Base-by-base conservation (phyloP, 2,888 invertebrate genomes). In the Sesamia inferens region DNA sequence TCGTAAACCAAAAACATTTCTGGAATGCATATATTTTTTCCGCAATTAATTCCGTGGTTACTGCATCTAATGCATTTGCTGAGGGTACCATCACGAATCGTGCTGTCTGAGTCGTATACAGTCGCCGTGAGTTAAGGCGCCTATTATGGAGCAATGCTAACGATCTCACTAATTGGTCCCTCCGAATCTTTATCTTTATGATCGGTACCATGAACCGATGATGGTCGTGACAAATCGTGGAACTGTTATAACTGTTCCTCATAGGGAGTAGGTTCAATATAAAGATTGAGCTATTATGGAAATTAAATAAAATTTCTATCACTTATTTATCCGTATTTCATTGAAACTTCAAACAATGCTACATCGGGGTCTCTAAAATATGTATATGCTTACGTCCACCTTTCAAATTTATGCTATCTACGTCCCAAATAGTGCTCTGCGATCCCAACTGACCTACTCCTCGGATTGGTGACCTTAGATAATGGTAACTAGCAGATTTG, bases 71-170 rank as follows among this genome's bases (percentile, higher is more conserved):
- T 86, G 78, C 82, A 85, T 86, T 86, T 81, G 78, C 70, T 63
- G 70, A 67, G 76, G 81, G 73, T 73, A 62, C 79, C 79, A 61
- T 66, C 62, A 81, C 79, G 57, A 80, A 78, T 83, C 76, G 76
- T 77, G 74, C 70, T 82, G 66, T 51, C 71, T 70, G 62, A n/a
- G 68, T 72, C 81, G 81, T 84, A 81, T 83, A 67, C n/a, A 75
- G 73, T 77, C 75, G 61, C 54, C 58, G 69, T 76, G 82, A 85
- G 79, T 88, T 86, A 85, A 88, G 81, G 83, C 79, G 79, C 86
- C 90, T 88, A 90, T 90, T 90, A 90, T 83, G 82, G 82, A 87
- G 83, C 88, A 81, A 85, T 82, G 84, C 86, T 90, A 89, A 90
- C 87, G 87, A 89, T 82, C 84, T 65, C 78, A 82, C 86, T 90